These are phyloP conservation scores for Papilio elwesi DNA, from an alignment of 2,888 invertebrate species.

Conservation along the genomic window DNA sequence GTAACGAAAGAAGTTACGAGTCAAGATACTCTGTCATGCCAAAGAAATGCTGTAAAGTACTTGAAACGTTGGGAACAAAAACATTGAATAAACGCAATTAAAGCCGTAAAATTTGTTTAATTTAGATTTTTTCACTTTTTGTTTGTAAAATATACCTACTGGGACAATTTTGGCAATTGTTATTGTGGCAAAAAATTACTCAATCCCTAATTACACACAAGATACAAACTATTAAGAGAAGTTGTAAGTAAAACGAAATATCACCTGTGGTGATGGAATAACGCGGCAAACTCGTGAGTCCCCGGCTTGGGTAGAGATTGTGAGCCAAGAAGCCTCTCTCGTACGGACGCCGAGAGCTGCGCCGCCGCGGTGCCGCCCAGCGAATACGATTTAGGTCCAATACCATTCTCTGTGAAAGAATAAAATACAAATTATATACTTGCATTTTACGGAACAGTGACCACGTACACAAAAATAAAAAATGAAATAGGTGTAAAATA, in stretches of 20 bases:
- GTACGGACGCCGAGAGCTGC: conserved; percentile 93
- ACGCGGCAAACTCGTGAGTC: conserved; percentile 87
- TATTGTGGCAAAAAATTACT: neutral
- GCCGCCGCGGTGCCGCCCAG: conserved; percentile 93
- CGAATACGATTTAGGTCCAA: conserved; percentile 93
- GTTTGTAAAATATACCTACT: too few species aligned
- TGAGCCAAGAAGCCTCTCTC: conserved; percentile 93
- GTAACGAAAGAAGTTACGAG: neutral
- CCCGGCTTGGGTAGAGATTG: conserved; percentile 93
- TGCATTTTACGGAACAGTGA: too few species aligned
- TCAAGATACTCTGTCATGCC: neutral
- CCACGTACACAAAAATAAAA: neutral
- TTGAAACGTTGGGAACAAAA: too few species aligned
- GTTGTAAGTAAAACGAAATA: neutral
- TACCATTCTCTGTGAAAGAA: conserved; percentile 85
- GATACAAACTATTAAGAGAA: neutral
- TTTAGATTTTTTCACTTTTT: too few species aligned
- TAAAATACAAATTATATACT: neutral
- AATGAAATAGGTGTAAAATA: neutral
- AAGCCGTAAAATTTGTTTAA: too few species aligned
- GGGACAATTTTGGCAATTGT: too few species aligned
- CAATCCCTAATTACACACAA: neutral
- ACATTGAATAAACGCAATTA: too few species aligned
- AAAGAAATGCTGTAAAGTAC: too few species aligned
- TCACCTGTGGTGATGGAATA: conserved; percentile 86